Base-by-base conservation (phyloP, 2,113 vertebrate genomes). In the Eubucco bourcierii region DNA sequence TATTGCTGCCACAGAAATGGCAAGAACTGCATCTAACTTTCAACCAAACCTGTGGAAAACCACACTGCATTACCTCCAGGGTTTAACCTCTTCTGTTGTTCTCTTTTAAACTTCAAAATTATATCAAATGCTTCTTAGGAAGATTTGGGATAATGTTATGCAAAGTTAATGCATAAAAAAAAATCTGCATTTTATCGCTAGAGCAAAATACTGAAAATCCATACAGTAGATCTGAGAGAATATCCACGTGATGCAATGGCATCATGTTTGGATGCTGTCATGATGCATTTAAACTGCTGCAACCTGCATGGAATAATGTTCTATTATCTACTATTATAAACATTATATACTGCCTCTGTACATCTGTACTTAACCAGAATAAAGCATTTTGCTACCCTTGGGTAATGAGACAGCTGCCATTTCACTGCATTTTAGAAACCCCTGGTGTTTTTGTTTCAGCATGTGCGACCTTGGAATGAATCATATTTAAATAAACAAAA, bases 221-320 rank as follows among this genome's bases (percentile, higher is more conserved):
- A 24, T 60, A 37, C 39, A 65, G 33, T 7, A 27, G 34, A 34
- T 63, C 6, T 2, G 34, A 71, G 79, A 3, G 5, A 64, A 47
- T 31, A 2, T 44, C 12, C 55, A 3, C 39, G 67, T 33, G 34
- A 44, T 33, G 24, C 24, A 34, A 3, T 16, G 19, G 17, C 47
- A 27, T 52, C 18, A 7, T 4, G 6, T 24, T 31, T 71, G 58
- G 15, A 19, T 37, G 23, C 16, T 61, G 7, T 11, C 55, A 27
- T 12, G 1, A 9, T 19, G 4, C 3, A 0, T 52, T 25, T 27
- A 55, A 33, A 66, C 29, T 16, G 7, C 6, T 31, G 19, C 20
- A 37, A 50, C 8, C 61, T 87, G 20, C 23, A 20, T 19, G 5
- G 61, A 74, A 55, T 46, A 60, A 66, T 5, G 7, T 31, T 77